These are phyloP conservation scores for Temnopleurus reevesii DNA, from an alignment of 53 echinoderm and acorn worm genomes.

Conservation along the genomic window DNA sequence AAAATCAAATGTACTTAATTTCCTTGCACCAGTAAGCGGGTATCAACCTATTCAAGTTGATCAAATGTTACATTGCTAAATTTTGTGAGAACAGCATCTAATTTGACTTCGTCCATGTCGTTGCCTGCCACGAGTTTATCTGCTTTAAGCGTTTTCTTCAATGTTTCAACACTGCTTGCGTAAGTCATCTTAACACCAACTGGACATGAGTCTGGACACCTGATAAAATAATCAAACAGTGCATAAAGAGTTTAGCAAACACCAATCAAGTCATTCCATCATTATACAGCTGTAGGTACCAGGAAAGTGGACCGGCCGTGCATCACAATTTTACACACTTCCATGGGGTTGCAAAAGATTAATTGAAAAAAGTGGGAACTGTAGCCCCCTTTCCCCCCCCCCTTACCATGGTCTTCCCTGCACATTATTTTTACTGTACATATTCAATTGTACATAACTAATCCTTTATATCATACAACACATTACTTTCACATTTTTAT, in stretches of 20 bases:
- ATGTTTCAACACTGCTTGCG: background rate
- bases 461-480: too few species aligned
- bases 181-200: background rate
- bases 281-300: too few species aligned
- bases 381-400: too few species aligned
- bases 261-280: too few species aligned
- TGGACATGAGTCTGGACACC: conserved; percentile 2
- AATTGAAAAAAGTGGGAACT: too few species aligned
- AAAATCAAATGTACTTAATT: background rate
- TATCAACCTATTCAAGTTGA: background rate
- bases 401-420: too few species aligned
- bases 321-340: too few species aligned
- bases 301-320: too few species aligned
- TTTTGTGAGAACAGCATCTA: background rate
- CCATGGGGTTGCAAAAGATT: too few species aligned
- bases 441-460: too few species aligned
- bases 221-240: background rate
- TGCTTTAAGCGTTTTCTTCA: background rate
- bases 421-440: too few species aligned
- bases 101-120: background rate
- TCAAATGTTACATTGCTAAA: background rate
- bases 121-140: background rate
- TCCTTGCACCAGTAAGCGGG: background rate
- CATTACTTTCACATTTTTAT: too few species aligned
- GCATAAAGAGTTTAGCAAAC: background rate